These are phyloP conservation scores for Ochropleura leucogaster DNA, from an alignment of 2,888 invertebrate genomes.

Conservation along the genomic window DNA sequence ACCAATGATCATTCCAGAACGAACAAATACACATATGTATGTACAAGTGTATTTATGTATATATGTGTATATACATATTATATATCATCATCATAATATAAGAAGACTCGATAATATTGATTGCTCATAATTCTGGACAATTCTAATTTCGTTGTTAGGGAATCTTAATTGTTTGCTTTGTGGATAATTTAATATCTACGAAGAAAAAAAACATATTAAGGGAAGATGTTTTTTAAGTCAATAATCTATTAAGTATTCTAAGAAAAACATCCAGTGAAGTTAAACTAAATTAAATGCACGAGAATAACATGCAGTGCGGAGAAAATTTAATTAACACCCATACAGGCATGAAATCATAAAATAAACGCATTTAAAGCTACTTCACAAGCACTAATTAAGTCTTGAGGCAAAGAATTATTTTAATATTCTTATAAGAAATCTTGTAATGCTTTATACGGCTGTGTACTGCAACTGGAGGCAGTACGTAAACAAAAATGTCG, in stretches of 20 bases:
- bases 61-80: no score
- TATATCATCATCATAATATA: background rate
- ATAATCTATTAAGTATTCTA: background rate
- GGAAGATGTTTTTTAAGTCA: background rate
- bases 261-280: background rate
- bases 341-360: constrained; percentile 8
- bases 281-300: background rate
- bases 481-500: constrained; percentile 7
- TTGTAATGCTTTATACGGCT: background rate
- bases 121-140: background rate
- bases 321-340: constrained; percentile 5
- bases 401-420: background rate
- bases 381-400: background rate
- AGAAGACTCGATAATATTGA: background rate
- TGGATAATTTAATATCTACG: background rate
- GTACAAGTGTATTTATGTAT: no score
- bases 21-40: no score
- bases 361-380: constrained; percentile 1
- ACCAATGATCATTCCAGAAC: no score
- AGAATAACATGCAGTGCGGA: background rate
- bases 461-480: constrained; percentile 11
- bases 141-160: background rate
- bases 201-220: background rate
- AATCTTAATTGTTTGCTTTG: background rate
- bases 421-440: background rate